These are phyloP conservation scores for Podarcis lilfordi DNA, from an alignment of 2,797 vertebrate species.

Conservation along the genomic window DNA sequence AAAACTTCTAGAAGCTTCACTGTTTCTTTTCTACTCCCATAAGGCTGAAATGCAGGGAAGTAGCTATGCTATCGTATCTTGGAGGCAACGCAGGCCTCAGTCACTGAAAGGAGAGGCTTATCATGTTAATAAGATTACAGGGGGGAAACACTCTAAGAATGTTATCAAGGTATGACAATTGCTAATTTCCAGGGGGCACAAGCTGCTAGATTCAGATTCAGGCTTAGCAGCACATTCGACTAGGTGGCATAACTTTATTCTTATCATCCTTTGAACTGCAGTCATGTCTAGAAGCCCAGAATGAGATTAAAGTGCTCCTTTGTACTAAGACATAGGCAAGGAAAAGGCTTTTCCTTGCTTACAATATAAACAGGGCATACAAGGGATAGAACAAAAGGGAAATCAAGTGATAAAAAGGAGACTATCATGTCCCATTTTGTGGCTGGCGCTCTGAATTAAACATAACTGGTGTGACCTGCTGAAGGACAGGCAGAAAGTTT, in stretches of 20 bases:
- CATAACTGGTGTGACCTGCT: slow-evolving; percentile 24
- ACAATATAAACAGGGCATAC: slow-evolving; percentile 23
- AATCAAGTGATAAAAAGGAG: slow-evolving; percentile 6
- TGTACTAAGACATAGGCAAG: background rate
- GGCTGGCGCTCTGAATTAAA: background rate
- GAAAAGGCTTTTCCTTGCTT: background rate
- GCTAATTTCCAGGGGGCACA: slow-evolving; percentile 36
- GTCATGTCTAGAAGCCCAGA: slow-evolving; percentile 21
- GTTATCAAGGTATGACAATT: slow-evolving; percentile 44
- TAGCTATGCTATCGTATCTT: slow-evolving; percentile 20
- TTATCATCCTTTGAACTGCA: slow-evolving; percentile 36
- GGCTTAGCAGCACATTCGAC: background rate
- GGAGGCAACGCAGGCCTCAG: slow-evolving; percentile 13
- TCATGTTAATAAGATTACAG: slow-evolving; percentile 14
- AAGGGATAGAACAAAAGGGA: slow-evolving; percentile 14
- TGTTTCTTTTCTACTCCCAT: background rate
- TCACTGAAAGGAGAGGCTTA: slow-evolving; percentile 41
- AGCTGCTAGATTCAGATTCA: slow-evolving; percentile 7
- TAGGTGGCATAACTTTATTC: slow-evolving; percentile 27
- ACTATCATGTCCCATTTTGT: slow-evolving; percentile 14
- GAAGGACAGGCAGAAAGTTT: background rate
- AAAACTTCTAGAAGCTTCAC: slow-evolving; percentile 7
- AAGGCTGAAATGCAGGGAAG: slow-evolving; percentile 30
- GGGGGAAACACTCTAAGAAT: slow-evolving; percentile 6
- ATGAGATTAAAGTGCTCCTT: background rate